phyloP scores from a whole-genome alignment of 2,888 invertebrate genomes.

The Lordiphosa fenestrarum region DNA sequence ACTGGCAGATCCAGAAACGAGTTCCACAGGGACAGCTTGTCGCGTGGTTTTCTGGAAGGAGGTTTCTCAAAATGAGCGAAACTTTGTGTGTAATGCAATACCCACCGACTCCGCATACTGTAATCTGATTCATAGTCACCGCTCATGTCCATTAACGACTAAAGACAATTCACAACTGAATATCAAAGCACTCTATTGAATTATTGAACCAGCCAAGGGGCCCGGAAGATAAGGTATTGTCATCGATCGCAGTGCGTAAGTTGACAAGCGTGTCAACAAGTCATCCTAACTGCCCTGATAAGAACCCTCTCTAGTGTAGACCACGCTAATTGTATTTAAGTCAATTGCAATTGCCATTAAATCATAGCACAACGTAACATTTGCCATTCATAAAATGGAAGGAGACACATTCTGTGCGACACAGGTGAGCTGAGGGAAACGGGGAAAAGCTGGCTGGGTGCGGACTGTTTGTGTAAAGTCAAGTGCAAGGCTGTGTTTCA shows the following conservation, averaged over 20 bases:
- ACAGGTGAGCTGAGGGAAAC: not conserved
- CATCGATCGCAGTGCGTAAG: slow-evolving; percentile 42
- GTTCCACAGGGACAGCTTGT: slow-evolving; percentile 86
- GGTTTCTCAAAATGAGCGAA: slow-evolving; percentile 1
- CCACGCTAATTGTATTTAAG: not conserved
- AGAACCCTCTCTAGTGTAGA: slow-evolving; percentile 9
- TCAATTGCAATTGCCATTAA: slow-evolving; percentile 18
- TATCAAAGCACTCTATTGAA: slow-evolving; percentile 17
- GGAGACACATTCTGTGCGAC: not conserved
- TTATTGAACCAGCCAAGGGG: slow-evolving; percentile 6
- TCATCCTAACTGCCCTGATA: slow-evolving; percentile 30
- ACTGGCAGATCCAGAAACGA: slow-evolving; percentile 88
- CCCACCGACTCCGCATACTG: slow-evolving; percentile 51
- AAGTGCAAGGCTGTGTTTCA: no score
- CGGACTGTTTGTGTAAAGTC: no score
- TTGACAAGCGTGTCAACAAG: slow-evolving; percentile 48
- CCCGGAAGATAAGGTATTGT: slow-evolving; percentile 46
- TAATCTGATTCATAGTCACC: slow-evolving; percentile 62
- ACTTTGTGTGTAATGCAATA: not conserved
- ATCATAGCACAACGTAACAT: slow-evolving; percentile 2
- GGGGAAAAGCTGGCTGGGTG: no score
- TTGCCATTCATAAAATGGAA: slow-evolving; percentile 18
- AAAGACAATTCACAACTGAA: slow-evolving; percentile 47
- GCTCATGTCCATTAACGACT: slow-evolving; percentile 50
- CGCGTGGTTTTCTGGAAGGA: slow-evolving; percentile 45